Conservation (phyloP, 2,113 vertebrate species). For the Suncus etruscus region DNA sequence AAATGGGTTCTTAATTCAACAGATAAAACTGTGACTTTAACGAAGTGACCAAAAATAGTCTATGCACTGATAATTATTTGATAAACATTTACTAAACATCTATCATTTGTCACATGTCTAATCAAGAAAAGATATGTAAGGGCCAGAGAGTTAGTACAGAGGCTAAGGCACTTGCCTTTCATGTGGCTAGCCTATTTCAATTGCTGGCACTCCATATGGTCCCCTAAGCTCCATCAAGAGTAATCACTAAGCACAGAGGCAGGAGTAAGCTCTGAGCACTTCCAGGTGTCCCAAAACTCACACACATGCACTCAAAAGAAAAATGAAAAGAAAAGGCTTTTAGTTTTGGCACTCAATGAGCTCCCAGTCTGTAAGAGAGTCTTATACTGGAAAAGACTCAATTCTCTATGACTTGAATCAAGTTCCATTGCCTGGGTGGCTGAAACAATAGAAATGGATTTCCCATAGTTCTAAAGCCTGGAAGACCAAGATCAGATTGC, state of each 20-base stretch:
- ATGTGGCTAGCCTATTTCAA: too few species aligned
- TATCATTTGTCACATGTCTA: neutral
- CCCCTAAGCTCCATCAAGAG: too few species aligned
- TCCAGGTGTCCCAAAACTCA: too few species aligned
- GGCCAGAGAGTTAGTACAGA: too few species aligned
- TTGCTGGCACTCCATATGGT: too few species aligned
- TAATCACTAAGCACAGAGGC: too few species aligned
- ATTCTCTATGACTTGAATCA: neutral
- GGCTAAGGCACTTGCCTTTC: too few species aligned
- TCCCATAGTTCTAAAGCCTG: neutral
- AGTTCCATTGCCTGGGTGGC: neutral
- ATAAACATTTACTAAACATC: neutral
- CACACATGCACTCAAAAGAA: too few species aligned
- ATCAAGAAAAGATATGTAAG: neutral
- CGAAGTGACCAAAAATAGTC: neutral
- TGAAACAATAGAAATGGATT: neutral
- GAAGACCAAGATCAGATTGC: neutral
- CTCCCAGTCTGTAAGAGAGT: neutral
- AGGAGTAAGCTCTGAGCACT: too few species aligned
- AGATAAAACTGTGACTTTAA: neutral
- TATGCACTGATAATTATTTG: neutral
- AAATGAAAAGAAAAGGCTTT: neutral
- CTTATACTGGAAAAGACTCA: neutral
- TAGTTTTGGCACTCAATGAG: neutral
- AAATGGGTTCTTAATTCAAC: too few species aligned